Evolutionary conservation across 2,888 invertebrate species (phyloP), one percentile per base, ranked within the genome.

Genomic region (Papilio gigon): DNA sequence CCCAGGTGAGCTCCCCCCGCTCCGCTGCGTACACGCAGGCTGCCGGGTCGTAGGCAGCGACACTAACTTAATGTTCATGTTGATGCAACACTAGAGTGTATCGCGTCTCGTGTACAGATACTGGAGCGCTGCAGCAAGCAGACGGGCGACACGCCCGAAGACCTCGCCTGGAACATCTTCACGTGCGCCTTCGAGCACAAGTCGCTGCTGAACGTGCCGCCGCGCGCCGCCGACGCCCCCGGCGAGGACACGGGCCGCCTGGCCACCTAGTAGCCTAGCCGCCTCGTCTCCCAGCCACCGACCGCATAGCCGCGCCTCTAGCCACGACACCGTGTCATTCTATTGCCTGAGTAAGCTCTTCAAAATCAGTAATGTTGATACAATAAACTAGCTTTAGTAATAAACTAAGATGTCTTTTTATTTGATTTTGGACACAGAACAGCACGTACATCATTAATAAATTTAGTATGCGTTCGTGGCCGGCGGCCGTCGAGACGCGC

Each of bases 131-230:
- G 91, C 70, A 80, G 85, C 1, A 84, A 87, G 4, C 88, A 86
- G 70, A 72, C 76, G 0, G 87, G 84, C 0, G 85, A 85, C 56
- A 80, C 81, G 0, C 90, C 91, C 0, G 89, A 88, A 63, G 89
- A 90, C 62, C 75, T 84, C 22, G 90, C 92, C 0, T 91, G 92
- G 91, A 86, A 85, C 73, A 76, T 92, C 42, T 90, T 92, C 81
- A 84, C 86, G 17, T 92, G 92, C 74, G 88, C 88, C 1, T 87
- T 84, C 77, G 86, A 89, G 70, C 85, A 84, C 74, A 91, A 90
- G 75, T 84, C 88, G 0, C 77, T 85, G 20, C 87, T 89, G 76
- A 84, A 88, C 79, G 85, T 88, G 87, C 86, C 88, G 2, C 25
- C 47, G 20, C 17, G 33, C n/a, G 11, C 20, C 37, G 40, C 53